Conservation (phyloP, 2,113 vertebrate genomes). For the Paramormyrops kingsleyae region DNA sequence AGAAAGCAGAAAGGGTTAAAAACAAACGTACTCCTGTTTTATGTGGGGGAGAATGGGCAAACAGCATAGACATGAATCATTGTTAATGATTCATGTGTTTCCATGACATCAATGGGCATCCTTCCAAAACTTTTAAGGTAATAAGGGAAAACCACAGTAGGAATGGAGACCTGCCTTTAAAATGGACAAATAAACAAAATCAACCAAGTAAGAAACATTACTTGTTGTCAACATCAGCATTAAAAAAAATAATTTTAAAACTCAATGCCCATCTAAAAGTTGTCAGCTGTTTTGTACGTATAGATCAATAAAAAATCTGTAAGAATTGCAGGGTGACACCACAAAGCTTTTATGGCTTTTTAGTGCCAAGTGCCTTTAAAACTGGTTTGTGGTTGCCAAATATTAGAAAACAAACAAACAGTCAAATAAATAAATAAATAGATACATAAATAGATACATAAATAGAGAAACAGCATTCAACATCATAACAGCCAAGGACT, state of each 20-base stretch:
- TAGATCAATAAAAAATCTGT: constrained; percentile 46
- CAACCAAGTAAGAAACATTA: constrained; percentile 18
- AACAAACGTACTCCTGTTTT: constrained; percentile 61
- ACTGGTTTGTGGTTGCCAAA: neutral
- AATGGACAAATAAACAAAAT: constrained; percentile 26
- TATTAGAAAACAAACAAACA: constrained; percentile 20
- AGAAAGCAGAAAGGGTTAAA: constrained; percentile 67
- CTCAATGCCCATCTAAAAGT: neutral
- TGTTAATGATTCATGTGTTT: constrained; percentile 93
- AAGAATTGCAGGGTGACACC: constrained; percentile 35
- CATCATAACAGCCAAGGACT: constrained; percentile 35
- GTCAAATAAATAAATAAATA: neutral
- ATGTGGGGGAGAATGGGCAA: constrained; percentile 73
- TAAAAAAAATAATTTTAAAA: constrained; percentile 48
- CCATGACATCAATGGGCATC: constrained; percentile 96
- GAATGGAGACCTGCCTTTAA: constrained; percentile 63
- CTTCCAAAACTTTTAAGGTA: constrained; percentile 79
- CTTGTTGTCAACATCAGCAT: constrained; percentile 32
- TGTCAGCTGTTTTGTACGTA: constrained; percentile 45
- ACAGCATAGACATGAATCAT: constrained; percentile 88
- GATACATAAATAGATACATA: constrained; percentile 12
- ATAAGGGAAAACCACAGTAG: constrained; percentile 65
- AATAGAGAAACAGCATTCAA: constrained; percentile 30
- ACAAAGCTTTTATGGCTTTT: constrained; percentile 43
- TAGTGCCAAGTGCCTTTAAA: constrained; percentile 22